A percentile compares a stretch with the other conserved stretches of the same genome.
Conservation (phyloP, 2,888 invertebrate genomes). For the Copidosoma aretas region DNA sequence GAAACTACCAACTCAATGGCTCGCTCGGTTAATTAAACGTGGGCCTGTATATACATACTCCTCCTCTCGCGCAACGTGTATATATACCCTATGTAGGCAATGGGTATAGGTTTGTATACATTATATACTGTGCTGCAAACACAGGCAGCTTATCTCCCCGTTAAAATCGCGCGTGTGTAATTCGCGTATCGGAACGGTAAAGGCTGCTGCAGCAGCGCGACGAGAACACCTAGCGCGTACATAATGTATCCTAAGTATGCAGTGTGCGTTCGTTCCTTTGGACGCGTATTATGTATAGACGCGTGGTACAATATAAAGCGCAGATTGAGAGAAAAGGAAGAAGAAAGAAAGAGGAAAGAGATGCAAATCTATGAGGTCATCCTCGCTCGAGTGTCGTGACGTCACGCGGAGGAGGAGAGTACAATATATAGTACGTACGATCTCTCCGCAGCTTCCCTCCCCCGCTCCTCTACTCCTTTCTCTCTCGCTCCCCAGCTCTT, state of each 20-base stretch:
- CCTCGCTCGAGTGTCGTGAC: constrained; percentile 21
- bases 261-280: too few relatives aligned
- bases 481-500: constrained; percentile 5
- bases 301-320: background rate
- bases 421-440: background rate
- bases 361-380: constrained; percentile 40
- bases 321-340: background rate
- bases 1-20: constrained; percentile 15
- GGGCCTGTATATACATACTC: too few relatives aligned
- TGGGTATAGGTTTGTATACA: too few relatives aligned
- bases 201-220: background rate
- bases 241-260: too few relatives aligned
- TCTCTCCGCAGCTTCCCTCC: background rate
- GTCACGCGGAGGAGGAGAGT: constrained; percentile 7
- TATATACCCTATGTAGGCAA: too few relatives aligned
- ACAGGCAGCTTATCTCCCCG: background rate
- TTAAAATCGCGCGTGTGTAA: background rate
- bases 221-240: too few relatives aligned
- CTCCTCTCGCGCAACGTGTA: background rate
- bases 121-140: too few relatives aligned
- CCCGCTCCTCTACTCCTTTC: too few relatives aligned
- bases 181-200: background rate
- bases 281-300: too few relatives aligned
- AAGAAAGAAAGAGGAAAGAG: constrained; percentile 14
- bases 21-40: constrained; percentile 23